Evolutionary conservation across 1,140 invertebrate genomes (phyloP).

Genomic region (Rhagoletis zephyria): DNA sequence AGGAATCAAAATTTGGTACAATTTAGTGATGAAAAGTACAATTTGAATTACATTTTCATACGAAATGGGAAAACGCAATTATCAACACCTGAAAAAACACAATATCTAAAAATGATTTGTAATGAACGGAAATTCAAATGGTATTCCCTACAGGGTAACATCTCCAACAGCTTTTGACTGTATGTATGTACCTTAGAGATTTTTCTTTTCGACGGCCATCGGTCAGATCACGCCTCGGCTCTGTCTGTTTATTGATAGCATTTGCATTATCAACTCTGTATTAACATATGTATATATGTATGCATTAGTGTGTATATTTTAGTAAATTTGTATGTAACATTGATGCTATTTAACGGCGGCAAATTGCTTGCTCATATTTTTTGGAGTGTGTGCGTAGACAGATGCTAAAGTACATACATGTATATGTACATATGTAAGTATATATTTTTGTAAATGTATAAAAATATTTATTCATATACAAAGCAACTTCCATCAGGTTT

Average conservation of each 20-base stretch:
- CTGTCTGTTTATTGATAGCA: constrained; percentile 25
- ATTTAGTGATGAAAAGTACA: too few species aligned
- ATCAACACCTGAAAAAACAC: too few species aligned
- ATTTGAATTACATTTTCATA: too few species aligned
- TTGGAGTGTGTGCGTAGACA: neutral
- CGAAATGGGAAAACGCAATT: too few species aligned
- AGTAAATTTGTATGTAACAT: neutral
- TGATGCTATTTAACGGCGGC: neutral
- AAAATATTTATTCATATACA: neutral
- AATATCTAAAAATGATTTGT: too few species aligned
- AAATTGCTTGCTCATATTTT: neutral
- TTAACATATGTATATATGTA: neutral
- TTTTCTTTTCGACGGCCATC: constrained; percentile 4
- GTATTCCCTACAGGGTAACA: too few species aligned
- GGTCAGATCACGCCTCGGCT: neutral
- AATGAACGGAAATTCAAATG: too few species aligned
- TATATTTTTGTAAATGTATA: neutral
- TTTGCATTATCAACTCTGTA: constrained; percentile 34
- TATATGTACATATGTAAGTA: constrained; percentile 12
- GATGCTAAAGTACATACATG: neutral
- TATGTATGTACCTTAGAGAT: neutral
- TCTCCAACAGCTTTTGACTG: neutral
- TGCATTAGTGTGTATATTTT: neutral
- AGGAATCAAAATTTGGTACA: too few species aligned
- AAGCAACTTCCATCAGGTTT: neutral